A percentile compares a stretch with the other conserved stretches of the same genome.
These are phyloP conservation scores for Aphaenogaster floridana DNA, from an alignment of 1,140 invertebrate genomes.

Conservation along the genomic window DNA sequence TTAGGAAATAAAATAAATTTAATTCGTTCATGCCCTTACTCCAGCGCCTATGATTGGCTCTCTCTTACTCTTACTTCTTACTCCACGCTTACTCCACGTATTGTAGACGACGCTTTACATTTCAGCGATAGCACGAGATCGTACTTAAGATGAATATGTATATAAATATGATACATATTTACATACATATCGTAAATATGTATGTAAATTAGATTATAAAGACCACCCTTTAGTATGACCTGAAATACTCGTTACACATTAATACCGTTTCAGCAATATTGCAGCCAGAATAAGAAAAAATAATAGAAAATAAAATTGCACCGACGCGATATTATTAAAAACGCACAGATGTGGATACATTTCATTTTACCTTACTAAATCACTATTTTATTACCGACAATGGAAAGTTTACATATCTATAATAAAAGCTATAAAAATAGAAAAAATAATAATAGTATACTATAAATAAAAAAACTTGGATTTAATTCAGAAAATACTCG, in stretches of 20 bases:
- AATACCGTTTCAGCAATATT: neutral
- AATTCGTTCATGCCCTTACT: no score
- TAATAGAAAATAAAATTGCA: neutral
- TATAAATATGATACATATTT: no score
- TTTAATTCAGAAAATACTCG: neutral
- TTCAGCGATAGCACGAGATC: no score
- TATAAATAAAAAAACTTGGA: neutral
- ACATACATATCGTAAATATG: no score
- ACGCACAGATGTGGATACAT: neutral
- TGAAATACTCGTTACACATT: neutral
- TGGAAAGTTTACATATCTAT: neutral
- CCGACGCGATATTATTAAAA: neutral
- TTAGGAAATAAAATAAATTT: no score
- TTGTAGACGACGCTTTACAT: no score
- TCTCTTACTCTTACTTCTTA: no score
- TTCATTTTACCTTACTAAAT: neutral
- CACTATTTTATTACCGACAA: neutral
- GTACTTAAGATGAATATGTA: no score
- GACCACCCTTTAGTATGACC: neutral
- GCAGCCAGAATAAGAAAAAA: neutral
- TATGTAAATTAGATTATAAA: neutral
- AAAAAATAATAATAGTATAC: neutral
- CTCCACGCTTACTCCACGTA: no score
- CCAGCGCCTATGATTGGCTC: no score
- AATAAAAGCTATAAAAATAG: neutral